phyloP scores from a whole-genome alignment of 2,113 vertebrate genomes.

The Cochlearius cochlearius region DNA sequence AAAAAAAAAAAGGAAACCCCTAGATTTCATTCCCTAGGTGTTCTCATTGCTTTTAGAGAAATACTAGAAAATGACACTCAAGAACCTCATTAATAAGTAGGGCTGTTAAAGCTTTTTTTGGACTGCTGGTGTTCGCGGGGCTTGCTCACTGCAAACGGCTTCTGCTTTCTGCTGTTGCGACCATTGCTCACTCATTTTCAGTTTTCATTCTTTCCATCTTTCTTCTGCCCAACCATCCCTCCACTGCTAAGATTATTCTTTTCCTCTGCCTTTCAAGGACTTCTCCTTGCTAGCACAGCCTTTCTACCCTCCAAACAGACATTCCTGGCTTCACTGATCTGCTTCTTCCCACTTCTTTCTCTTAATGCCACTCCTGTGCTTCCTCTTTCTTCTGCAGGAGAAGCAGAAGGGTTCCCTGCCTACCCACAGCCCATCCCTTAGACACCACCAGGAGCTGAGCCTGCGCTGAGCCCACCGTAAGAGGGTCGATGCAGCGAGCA shows the following conservation, averaged over 20 bases:
- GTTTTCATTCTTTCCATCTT: neutral
- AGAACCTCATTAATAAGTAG: neutral
- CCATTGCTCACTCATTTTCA: neutral
- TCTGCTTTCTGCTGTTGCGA: neutral
- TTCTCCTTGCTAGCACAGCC: neutral
- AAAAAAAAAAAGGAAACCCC: neutral
- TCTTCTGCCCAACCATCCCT: neutral
- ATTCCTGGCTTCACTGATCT: neutral
- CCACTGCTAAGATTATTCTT: neutral
- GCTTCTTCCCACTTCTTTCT: neutral
- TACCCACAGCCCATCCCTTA: neutral
- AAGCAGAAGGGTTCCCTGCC: neutral
- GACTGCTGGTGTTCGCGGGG: neutral
- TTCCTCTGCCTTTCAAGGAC: neutral
- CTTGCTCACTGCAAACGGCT: neutral
- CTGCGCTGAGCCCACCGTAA: neutral
- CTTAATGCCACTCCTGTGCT: neutral
- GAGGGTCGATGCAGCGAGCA: neutral
- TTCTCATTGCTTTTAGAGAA: neutral
- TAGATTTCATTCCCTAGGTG: neutral
- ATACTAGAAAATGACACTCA: neutral
- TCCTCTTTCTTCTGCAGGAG: neutral
- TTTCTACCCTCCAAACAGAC: neutral
- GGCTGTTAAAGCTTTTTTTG: neutral
- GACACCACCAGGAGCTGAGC: neutral